Percentiles rank a stretch among this genome's conserved stretches.
Conservation (phyloP, 2,888 invertebrate genomes). For the Ectemnius continuus region DNA sequence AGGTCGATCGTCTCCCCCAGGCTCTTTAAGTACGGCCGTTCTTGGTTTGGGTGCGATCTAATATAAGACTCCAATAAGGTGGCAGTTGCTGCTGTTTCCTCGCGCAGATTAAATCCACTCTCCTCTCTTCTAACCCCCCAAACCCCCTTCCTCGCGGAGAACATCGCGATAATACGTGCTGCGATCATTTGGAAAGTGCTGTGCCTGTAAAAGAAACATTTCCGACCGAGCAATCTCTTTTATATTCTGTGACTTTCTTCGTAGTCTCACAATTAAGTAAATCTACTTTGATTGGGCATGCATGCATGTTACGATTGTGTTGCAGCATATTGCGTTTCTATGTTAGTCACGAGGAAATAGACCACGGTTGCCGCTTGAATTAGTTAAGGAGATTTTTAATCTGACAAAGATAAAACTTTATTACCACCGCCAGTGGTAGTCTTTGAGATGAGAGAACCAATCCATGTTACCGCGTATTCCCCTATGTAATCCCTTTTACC, state of each 20-base stretch:
- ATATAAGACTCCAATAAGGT: slow-evolving; percentile 59
- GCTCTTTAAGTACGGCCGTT: slow-evolving; percentile 25
- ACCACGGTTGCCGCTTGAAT: neutral
- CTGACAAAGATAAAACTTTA: slow-evolving; percentile 13
- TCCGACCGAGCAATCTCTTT: neutral
- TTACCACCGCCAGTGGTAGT: slow-evolving; percentile 13
- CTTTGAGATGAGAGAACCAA: slow-evolving; percentile 13
- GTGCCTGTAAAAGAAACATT: no score
- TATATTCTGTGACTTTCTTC: neutral
- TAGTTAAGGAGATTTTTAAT: neutral
- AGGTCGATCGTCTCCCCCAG: slow-evolving; percentile 45
- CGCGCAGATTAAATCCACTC: slow-evolving; percentile 55
- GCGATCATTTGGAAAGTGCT: neutral
- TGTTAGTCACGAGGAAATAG: no score
- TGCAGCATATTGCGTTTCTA: no score
- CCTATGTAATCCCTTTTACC: slow-evolving; percentile 25
- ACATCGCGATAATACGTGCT: slow-evolving; percentile 33
- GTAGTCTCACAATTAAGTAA: neutral
- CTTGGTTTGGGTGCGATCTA: slow-evolving; percentile 39
- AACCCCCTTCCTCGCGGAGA: neutral
- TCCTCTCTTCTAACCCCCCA: slow-evolving; percentile 12
- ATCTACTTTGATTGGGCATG: no score
- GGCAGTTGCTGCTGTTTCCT: slow-evolving; percentile 51
- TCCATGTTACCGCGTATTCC: slow-evolving; percentile 8
- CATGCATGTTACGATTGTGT: no score